Percentiles rank a stretch among this genome's conserved stretches.
phyloP scores from a whole-genome alignment of 2,888 invertebrate genomes.

The Lomographa bimaculata region DNA sequence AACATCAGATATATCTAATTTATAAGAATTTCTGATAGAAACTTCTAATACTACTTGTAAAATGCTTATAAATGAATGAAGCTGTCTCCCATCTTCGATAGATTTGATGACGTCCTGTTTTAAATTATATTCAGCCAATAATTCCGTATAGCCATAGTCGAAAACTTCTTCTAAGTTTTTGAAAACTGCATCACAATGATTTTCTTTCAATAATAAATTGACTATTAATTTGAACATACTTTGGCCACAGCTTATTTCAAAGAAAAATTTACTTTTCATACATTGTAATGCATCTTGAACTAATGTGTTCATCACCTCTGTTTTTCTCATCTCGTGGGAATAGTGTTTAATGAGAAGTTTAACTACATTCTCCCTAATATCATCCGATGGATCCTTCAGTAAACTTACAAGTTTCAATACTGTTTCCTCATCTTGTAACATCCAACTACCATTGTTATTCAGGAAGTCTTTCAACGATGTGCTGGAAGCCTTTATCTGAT shows the following conservation, averaged over 20 bases:
- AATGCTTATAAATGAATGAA: constrained; percentile 74
- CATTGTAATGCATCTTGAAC: constrained; percentile 64
- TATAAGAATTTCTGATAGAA: constrained; percentile 45
- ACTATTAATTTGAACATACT: constrained; percentile 79
- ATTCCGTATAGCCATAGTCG: constrained; percentile 55
- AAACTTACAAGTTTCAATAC: constrained; percentile 75
- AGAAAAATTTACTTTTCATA: constrained; percentile 84
- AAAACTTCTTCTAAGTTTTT: constrained; percentile 57
- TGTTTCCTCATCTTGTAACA: constrained; percentile 60
- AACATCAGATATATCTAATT: constrained; percentile 41
- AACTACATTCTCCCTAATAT: constrained; percentile 82
- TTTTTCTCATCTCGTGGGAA: constrained; percentile 48
- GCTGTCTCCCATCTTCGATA: constrained; percentile 76
- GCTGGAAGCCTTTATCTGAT: constrained; percentile 45
- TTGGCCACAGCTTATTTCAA: constrained; percentile 84
- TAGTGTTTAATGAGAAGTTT: constrained; percentile 79
- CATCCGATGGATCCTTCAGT: constrained; percentile 84
- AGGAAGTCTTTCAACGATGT: constrained; percentile 63
- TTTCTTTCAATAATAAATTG: constrained; percentile 51
- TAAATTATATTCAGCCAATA: constrained; percentile 47
- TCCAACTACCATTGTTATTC: constrained; percentile 63
- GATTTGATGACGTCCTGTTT: constrained; percentile 72
- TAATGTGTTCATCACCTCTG: constrained; percentile 51
- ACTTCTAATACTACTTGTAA: constrained; percentile 56
- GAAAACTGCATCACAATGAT: constrained; percentile 41